A percentile compares a stretch with the other conserved stretches of the same genome.
These are phyloP conservation scores for Paedocypris micromegethes DNA, from an alignment of 2,797 vertebrate genomes.

Conservation along the genomic window DNA sequence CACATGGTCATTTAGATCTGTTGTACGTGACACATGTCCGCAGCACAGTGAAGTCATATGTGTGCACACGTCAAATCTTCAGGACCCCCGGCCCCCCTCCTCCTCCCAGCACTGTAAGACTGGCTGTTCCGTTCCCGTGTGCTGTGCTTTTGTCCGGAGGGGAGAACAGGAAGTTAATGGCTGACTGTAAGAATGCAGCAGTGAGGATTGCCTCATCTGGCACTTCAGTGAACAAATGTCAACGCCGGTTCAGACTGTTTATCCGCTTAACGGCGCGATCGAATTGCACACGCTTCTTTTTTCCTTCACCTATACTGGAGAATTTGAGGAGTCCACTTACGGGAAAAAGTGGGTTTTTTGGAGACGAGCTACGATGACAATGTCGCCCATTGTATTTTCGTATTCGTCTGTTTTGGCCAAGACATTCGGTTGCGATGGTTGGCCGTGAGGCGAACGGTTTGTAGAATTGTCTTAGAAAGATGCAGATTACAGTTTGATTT, in stretches of 20 bases:
- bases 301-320: background rate
- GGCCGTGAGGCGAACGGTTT: too few relatives aligned
- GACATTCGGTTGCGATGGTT: too few relatives aligned
- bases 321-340: background rate
- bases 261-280: background rate
- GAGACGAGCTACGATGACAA: too few relatives aligned
- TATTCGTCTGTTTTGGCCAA: too few relatives aligned
- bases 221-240: slow-evolving; percentile 33
- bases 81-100: too few relatives aligned
- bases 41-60: slow-evolving; percentile 33
- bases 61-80: slow-evolving; percentile 39
- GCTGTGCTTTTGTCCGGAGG: slow-evolving; percentile 41
- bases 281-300: background rate
- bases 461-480: too few relatives aligned
- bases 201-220: slow-evolving; percentile 14
- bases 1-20: slow-evolving; percentile 48
- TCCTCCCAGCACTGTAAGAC: background rate
- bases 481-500: too few relatives aligned
- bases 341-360: too few relatives aligned
- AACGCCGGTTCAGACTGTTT: slow-evolving; percentile 1
- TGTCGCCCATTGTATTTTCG: too few relatives aligned
- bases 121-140: slow-evolving; percentile 21
- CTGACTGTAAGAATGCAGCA: slow-evolving; percentile 39
- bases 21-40: slow-evolving; percentile 43
- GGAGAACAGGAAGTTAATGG: slow-evolving; percentile 38